phyloP scores from a whole-genome alignment of 1,140 invertebrate genomes.

The Drosophila busckii region DNA sequence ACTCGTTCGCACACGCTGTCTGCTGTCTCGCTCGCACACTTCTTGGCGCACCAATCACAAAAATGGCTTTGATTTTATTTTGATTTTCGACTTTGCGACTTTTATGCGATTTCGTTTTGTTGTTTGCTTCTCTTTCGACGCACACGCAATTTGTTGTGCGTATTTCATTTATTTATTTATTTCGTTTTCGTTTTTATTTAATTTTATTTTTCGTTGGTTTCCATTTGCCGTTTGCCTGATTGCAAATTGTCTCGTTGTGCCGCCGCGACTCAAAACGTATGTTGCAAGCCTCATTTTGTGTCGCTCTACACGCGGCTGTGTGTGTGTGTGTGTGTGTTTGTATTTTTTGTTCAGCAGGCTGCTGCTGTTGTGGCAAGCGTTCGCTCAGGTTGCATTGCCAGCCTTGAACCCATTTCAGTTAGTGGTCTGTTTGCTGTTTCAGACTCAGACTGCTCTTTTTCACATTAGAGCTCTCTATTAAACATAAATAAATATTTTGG shows the following conservation, averaged over 20 bases:
- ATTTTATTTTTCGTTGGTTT: slow-evolving; percentile 61
- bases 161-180: slow-evolving; percentile 3
- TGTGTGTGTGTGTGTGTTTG: slow-evolving; percentile 1
- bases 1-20: background rate
- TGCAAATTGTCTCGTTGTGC: slow-evolving; percentile 69
- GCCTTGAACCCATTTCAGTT: slow-evolving; percentile 14
- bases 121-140: slow-evolving; percentile 51
- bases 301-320: background rate
- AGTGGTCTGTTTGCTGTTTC: slow-evolving; percentile 1
- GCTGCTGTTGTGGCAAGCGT: background rate
- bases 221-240: slow-evolving; percentile 54
- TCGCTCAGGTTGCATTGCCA: slow-evolving; percentile 5
- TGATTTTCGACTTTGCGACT: slow-evolving; percentile 12
- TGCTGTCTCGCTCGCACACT: slow-evolving; percentile 5
- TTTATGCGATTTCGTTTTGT: slow-evolving; percentile 33
- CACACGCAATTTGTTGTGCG: slow-evolving; percentile 61
- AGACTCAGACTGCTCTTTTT: no score
- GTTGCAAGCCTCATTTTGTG: slow-evolving; percentile 49
- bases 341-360: slow-evolving; percentile 12
- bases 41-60: slow-evolving; percentile 61
- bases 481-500: no score
- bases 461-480: no score
- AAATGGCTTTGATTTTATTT: slow-evolving; percentile 47
- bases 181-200: slow-evolving; percentile 4
- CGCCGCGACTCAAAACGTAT: slow-evolving; percentile 31